A percentile compares a stretch with the other conserved stretches of the same genome.
Conservation (phyloP, 2,113 vertebrate genomes). For the Tor tambroides region DNA sequence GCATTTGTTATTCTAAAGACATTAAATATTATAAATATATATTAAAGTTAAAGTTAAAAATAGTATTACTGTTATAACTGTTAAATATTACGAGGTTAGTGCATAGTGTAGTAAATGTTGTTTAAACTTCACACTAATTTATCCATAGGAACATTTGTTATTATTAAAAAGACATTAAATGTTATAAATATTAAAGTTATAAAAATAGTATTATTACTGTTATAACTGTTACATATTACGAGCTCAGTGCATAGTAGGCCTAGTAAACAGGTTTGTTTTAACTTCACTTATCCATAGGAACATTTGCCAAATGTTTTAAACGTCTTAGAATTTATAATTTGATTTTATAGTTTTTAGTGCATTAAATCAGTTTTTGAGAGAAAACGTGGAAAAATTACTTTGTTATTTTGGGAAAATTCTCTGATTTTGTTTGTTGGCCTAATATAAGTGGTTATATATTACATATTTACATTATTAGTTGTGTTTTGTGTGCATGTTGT, state of each 20-base stretch:
- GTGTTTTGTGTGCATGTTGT: not conserved
- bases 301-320: not conserved
- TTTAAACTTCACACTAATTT: not conserved
- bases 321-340: not conserved
- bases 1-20: too few species aligned
- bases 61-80: too few species aligned
- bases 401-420: not conserved
- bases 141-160: too few species aligned
- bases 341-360: not conserved
- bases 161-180: too few species aligned
- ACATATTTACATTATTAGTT: not conserved
- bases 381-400: not conserved
- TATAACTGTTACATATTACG: not conserved
- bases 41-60: too few species aligned
- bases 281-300: not conserved
- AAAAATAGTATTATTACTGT: too few species aligned
- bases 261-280: too few species aligned
- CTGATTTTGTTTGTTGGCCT: not conserved
- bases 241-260: not conserved
- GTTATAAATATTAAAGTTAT: too few species aligned
- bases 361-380: not conserved
- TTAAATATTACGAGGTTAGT: not conserved
- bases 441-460: not conserved
- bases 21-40: too few species aligned
- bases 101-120: not conserved